Percentiles rank a stretch among this genome's conserved stretches.
Evolutionary conservation across 2,888 invertebrate genomes (phyloP).

Genomic region (Dryobotodes eremita): DNA sequence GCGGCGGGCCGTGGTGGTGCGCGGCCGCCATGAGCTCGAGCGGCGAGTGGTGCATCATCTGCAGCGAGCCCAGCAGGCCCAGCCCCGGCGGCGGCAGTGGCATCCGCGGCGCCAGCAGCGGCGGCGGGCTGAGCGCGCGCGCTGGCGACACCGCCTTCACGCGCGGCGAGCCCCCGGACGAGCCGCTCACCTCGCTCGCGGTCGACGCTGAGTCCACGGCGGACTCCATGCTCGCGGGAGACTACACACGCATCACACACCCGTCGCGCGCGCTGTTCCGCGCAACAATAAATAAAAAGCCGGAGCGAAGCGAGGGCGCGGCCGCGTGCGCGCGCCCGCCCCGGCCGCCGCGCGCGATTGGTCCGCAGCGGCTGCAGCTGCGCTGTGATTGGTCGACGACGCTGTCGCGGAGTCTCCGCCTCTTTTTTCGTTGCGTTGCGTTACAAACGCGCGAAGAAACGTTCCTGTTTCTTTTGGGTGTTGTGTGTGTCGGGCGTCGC

Average conservation of each 20-base stretch:
- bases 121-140: slow-evolving; percentile 87
- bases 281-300: slow-evolving; percentile 94
- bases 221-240: slow-evolving; percentile 88
- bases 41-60: slow-evolving; percentile 95
- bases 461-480: slow-evolving; percentile 91
- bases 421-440: slow-evolving; percentile 88
- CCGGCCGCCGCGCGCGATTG: slow-evolving; percentile 85
- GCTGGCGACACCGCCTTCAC: slow-evolving; percentile 88
- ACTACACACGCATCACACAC: slow-evolving; percentile 90
- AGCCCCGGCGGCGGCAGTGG: slow-evolving; percentile 96
- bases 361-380: slow-evolving; percentile 77
- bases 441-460: slow-evolving; percentile 90
- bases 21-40: slow-evolving; percentile 96
- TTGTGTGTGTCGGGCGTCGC: slow-evolving; percentile 85
- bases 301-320: slow-evolving; percentile 90
- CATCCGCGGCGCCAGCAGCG: slow-evolving; percentile 94
- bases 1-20: slow-evolving; percentile 95
- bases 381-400: slow-evolving; percentile 82
- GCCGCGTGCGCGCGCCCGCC: slow-evolving; percentile 89
- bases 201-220: slow-evolving; percentile 91
- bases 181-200: slow-evolving; percentile 90
- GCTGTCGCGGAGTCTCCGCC: slow-evolving; percentile 86
- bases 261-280: slow-evolving; percentile 93
- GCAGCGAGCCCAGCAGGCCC: slow-evolving; percentile 95
- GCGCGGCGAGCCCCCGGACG: slow-evolving; percentile 89